A percentile compares a stretch with the other conserved stretches of the same genome.
These are phyloP conservation scores for Dromococcyx pavoninus DNA, from an alignment of 2,797 vertebrate genomes.

Conservation along the genomic window DNA sequence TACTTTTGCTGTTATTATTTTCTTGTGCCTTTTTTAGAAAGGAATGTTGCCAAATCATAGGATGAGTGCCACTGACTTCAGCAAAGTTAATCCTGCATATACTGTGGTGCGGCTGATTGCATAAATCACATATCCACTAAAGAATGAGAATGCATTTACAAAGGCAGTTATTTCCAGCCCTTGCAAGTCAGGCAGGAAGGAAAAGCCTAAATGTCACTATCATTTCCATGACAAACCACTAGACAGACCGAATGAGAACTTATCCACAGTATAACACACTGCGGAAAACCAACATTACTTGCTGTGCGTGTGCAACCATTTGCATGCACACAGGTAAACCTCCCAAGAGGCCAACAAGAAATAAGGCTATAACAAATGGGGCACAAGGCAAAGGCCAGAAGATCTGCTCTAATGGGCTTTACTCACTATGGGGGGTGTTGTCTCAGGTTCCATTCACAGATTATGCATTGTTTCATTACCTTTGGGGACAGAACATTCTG, in stretches of 20 bases:
- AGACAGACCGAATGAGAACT: background rate
- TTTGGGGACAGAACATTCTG: background rate
- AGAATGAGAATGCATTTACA: background rate
- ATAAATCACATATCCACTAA: background rate
- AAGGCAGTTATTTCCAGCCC: background rate
- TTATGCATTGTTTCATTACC: background rate
- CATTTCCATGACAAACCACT: background rate
- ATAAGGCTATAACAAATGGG: background rate
- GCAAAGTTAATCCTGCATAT: background rate
- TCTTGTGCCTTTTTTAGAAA: background rate
- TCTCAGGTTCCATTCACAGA: background rate
- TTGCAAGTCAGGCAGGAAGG: background rate
- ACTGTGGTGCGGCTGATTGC: background rate
- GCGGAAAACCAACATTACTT: background rate
- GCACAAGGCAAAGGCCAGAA: background rate
- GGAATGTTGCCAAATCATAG: background rate
- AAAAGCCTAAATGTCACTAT: background rate
- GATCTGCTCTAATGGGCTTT: background rate
- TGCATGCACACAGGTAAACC: background rate
- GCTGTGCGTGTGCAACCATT: fast-evolving
- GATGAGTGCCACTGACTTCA: background rate
- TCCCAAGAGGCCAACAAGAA: background rate
- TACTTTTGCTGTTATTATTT: background rate
- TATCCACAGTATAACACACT: background rate
- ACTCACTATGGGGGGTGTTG: background rate